These are phyloP conservation scores for Diarsia rubi DNA, from an alignment of 2,888 invertebrate species.

Conservation along the genomic window DNA sequence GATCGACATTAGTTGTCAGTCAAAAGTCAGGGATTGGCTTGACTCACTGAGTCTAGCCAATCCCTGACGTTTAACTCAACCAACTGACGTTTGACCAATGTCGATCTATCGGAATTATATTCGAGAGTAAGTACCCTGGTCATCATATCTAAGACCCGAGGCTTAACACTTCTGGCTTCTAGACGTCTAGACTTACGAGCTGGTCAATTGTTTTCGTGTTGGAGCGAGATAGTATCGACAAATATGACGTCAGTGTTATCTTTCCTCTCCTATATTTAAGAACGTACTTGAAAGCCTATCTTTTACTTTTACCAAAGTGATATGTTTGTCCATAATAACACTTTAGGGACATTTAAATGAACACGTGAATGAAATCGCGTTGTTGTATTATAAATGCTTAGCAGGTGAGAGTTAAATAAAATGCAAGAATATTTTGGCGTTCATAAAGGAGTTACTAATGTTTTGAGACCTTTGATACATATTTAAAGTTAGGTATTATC, in stretches of 20 bases:
- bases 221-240: background rate
- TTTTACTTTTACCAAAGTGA: background rate
- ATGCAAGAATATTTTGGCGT: background rate
- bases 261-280: background rate
- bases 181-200: background rate
- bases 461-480: background rate
- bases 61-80: too few species aligned
- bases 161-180: background rate
- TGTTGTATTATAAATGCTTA: background rate
- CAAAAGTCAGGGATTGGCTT: too few species aligned
- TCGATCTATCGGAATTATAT: too few species aligned
- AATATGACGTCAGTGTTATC: conserved; percentile 3
- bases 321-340: background rate
- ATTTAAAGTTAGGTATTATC: background rate
- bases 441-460: background rate
- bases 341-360: background rate
- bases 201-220: background rate
- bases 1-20: too few species aligned
- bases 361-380: background rate
- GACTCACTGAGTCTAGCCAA: too few species aligned
- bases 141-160: background rate
- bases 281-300: background rate
- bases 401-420: background rate
- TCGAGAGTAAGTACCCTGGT: too few species aligned
- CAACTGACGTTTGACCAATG: too few species aligned